Conservation (phyloP, 2,888 invertebrate genomes). For the Taphrorychus bicolor region DNA sequence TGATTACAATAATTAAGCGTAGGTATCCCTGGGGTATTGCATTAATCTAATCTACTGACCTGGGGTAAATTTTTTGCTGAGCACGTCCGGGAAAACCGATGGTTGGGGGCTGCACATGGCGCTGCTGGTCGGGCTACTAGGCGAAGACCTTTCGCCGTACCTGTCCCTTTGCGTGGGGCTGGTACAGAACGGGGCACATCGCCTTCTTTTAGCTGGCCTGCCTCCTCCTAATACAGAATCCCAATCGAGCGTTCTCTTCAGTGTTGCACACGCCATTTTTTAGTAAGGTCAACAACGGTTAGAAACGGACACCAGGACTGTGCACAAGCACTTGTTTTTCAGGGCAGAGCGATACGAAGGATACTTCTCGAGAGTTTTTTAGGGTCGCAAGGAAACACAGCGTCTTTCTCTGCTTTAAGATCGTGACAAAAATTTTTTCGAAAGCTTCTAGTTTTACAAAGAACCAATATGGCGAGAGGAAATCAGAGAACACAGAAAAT, state of each 20-base stretch:
- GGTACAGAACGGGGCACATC: slow-evolving; percentile 84
- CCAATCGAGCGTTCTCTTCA: slow-evolving; percentile 95
- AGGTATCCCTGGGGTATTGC: too few relatives aligned
- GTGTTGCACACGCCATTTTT: slow-evolving; percentile 98
- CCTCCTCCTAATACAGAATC: slow-evolving; percentile 83
- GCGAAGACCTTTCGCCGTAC: slow-evolving; percentile 45
- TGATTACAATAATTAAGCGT: too few relatives aligned
- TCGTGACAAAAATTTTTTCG: background rate
- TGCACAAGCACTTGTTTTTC: slow-evolving; percentile 51
- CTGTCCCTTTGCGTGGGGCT: slow-evolving; percentile 61
- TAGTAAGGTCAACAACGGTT: slow-evolving; percentile 50
- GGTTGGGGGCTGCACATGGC: slow-evolving; percentile 64
- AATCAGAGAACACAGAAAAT: slow-evolving; percentile 46
- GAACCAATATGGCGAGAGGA: slow-evolving; percentile 56
- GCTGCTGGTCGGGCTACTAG: slow-evolving; percentile 47
- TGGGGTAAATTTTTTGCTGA: slow-evolving; percentile 85
- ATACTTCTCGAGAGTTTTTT: background rate
- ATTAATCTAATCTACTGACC: slow-evolving; percentile 66
- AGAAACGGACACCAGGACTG: slow-evolving; percentile 41
- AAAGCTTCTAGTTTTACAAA: background rate
- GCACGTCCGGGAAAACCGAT: slow-evolving; percentile 82
- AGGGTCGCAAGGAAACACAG: too few relatives aligned
- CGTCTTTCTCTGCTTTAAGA: background rate
- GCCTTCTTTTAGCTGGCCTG: slow-evolving; percentile 88
- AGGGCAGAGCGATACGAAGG: background rate